These are phyloP conservation scores for Cecidostiba fungosa DNA, from an alignment of 2,888 invertebrate genomes.

Conservation along the genomic window DNA sequence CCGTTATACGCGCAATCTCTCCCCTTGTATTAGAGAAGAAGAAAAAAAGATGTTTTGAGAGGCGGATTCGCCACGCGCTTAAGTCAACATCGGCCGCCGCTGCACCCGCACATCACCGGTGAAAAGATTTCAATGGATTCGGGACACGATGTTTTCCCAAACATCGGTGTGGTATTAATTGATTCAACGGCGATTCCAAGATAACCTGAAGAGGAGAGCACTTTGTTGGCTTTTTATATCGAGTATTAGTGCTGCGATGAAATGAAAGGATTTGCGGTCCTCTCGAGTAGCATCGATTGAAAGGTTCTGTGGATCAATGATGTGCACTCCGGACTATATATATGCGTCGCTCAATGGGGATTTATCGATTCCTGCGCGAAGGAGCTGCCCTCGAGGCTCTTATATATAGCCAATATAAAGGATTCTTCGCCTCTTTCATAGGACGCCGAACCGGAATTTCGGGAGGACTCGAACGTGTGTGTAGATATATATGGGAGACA, in stretches of 20 bases:
- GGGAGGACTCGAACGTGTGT: background rate
- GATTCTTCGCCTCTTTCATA: constrained; percentile 37
- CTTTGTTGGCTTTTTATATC: background rate
- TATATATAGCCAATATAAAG: constrained; percentile 27
- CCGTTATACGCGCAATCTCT: constrained; percentile 9
- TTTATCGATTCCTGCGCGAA: constrained; percentile 60
- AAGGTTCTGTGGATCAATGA: constrained; percentile 49
- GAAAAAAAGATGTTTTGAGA: constrained; percentile 75
- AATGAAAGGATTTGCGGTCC: constrained; percentile 73
- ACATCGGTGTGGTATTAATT: constrained; percentile 69
- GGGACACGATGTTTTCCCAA: constrained; percentile 69
- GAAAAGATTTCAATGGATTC: constrained; percentile 66
- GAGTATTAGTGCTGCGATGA: too few species aligned
- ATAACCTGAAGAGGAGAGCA: background rate
- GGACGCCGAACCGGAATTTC: constrained; percentile 31
- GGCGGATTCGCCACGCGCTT: constrained; percentile 78
- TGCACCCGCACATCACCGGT: constrained; percentile 65
- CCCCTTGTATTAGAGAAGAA: constrained; percentile 23
- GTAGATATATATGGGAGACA: background rate
- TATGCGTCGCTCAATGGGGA: background rate
- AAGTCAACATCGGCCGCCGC: constrained; percentile 76
- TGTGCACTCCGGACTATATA: background rate
- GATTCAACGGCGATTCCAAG: constrained; percentile 48
- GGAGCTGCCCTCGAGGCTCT: constrained; percentile 40
- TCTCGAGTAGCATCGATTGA: constrained; percentile 67